These are phyloP conservation scores for Polyommatus iphigenia DNA, from an alignment of 2,888 invertebrate genomes.

Conservation along the genomic window DNA sequence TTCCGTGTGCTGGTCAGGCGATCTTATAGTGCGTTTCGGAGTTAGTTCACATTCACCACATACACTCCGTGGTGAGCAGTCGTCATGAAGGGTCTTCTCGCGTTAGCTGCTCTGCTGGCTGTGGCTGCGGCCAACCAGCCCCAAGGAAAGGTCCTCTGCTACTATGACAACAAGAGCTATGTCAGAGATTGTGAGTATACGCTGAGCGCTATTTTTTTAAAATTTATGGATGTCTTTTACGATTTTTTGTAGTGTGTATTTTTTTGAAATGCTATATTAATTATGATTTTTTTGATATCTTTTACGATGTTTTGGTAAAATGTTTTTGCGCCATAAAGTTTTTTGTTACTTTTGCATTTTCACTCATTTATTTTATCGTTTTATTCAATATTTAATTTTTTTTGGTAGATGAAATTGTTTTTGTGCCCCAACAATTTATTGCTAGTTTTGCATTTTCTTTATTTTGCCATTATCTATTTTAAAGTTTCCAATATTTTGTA, in stretches of 20 bases:
- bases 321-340: neutral
- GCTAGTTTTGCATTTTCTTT: neutral
- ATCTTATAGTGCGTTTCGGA: slow-evolving; percentile 28
- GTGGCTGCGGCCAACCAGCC: slow-evolving; percentile 62
- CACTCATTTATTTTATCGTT: neutral
- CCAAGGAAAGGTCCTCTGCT: slow-evolving; percentile 84
- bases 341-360: neutral
- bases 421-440: neutral
- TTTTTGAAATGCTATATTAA: neutral
- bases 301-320: neutral
- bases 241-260: neutral
- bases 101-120: slow-evolving; percentile 55
- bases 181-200: slow-evolving; percentile 83
- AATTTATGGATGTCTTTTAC: neutral
- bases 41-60: slow-evolving; percentile 62
- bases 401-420: neutral
- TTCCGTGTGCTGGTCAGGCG: slow-evolving; percentile 41
- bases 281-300: neutral
- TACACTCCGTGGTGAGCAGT: slow-evolving; percentile 59
- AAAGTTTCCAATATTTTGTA: no score
- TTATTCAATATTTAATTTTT: neutral
- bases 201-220: slow-evolving; percentile 31
- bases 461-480: no score
- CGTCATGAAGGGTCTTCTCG: slow-evolving; percentile 60
- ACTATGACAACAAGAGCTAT: slow-evolving; percentile 85